A percentile compares a stretch with the other conserved stretches of the same genome.
phyloP scores from a whole-genome alignment of 2,797 vertebrate genomes.

The Masticophis lateralis region DNA sequence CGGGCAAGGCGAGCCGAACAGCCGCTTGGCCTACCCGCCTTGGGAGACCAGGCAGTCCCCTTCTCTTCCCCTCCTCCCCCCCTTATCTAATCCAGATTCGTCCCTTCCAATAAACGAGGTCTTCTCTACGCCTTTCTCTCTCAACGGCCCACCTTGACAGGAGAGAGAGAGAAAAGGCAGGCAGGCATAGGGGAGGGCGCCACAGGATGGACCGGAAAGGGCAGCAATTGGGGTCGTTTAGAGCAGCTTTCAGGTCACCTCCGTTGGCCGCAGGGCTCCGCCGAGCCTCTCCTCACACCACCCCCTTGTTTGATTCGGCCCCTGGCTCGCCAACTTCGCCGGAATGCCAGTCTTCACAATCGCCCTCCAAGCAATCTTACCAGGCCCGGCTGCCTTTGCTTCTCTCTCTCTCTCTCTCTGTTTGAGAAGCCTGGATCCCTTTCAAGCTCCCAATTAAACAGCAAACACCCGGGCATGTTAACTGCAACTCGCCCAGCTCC shows the following conservation, averaged over 20 bases:
- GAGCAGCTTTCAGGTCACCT: too few species aligned
- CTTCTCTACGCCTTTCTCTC: too few species aligned
- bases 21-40: background rate
- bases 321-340: background rate
- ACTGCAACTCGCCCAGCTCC: background rate
- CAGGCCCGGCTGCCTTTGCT: background rate
- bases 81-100: background rate
- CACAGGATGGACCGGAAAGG: background rate
- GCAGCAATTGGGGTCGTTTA: background rate
- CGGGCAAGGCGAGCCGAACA: background rate
- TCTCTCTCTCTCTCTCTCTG: background rate
- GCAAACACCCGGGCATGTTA: too few species aligned
- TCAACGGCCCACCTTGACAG: background rate
- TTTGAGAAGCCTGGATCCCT: background rate
- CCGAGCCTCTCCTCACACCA: background rate
- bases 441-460: background rate
- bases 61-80: background rate
- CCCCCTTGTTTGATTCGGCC: too few species aligned
- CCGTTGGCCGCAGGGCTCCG: background rate
- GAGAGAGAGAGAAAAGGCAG: too few species aligned
- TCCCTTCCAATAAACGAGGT: background rate
- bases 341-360: background rate
- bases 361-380: background rate
- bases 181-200: background rate
- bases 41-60: background rate